Evolutionary conservation across 2,113 vertebrate genomes (phyloP), one percentile per base, ranked within the genome.

Genomic region (Lepus timidus): DNA sequence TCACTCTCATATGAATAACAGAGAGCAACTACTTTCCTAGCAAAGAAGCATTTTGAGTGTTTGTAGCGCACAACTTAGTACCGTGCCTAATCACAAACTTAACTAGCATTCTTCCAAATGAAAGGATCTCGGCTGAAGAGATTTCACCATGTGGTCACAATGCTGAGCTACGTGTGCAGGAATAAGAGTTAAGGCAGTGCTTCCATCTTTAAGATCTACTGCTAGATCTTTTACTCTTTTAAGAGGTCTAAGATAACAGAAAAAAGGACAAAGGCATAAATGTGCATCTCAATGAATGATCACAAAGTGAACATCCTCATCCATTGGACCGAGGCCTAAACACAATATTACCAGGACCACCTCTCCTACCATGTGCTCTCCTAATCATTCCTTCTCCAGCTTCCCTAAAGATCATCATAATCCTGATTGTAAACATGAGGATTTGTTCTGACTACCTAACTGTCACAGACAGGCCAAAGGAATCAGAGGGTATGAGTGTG

Each of bases 61-160:
- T 58, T 76, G 85, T 70, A 64, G 13, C 10, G 6, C 1, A n/a
- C 33, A 39, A 33, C 36, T 75, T 51, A 83, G 39, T 29, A 31
- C 3, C 5, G 27, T 61, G n/a, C n/a, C 74, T 73, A 39, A 71
- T n/a, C 55, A 67, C 23, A 65, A 22, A 83, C 13, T 51, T 70
- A 12, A 4, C 80, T 68, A 33, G 55, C n/a, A n/a, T 71, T 86
- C 52, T 92, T 94, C 76, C 55, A 86, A 71, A 80, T 49, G 29
- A 39, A 65, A 27, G 36, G 52, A 51, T 13, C 49, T 70, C 52
- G 36, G 49, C 14, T 67, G 52, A 71, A 44, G 27, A 8, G 31
- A 8, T 36, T 73, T 76, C 20, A 68, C 9, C 67, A 11, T n/a
- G 22, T 49, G 2, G 8, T 33, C 23, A 39, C 3, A 4, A 1